phyloP scores from a whole-genome alignment of 2,797 vertebrate genomes.

The Setipinna tenuifilis region DNA sequence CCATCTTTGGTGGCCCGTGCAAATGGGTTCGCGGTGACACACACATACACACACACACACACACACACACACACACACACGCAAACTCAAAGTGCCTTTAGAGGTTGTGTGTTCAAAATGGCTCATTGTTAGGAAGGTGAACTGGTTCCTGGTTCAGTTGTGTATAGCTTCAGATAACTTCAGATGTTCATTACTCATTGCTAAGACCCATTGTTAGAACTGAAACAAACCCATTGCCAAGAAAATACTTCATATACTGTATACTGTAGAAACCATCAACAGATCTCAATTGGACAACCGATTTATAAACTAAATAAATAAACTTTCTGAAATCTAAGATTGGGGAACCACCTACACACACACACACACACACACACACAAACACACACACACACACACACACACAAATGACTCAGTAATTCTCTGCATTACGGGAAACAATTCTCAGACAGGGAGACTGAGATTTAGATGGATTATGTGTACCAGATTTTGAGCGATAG shows the following conservation, averaged over 20 bases:
- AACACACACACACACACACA: constrained; percentile 13
- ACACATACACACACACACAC: constrained; percentile 10
- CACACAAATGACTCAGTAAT: not conserved
- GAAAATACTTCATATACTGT: too few species aligned
- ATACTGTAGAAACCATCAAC: not conserved
- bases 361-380: not conserved
- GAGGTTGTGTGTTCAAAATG: too few species aligned
- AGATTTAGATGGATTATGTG: not conserved
- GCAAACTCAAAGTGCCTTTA: too few species aligned
- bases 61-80: not conserved
- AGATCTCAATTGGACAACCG: not conserved
- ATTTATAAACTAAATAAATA: too few species aligned
- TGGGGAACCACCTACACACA: not conserved
- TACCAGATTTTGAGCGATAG: not conserved
- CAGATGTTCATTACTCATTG: too few species aligned
- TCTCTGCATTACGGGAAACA: too few species aligned
- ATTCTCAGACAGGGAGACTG: not conserved
- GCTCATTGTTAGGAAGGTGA: too few species aligned
- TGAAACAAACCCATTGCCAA: not conserved
- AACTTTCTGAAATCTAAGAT: too few species aligned
- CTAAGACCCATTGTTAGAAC: too few species aligned
- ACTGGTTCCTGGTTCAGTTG: too few species aligned
- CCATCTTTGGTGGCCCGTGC: constrained; percentile 9
- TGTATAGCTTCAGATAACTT: too few species aligned
- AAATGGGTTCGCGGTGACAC: constrained; percentile 3